phyloP scores from a whole-genome alignment of 2,888 invertebrate species.

The Ferdinandea cuprea region DNA sequence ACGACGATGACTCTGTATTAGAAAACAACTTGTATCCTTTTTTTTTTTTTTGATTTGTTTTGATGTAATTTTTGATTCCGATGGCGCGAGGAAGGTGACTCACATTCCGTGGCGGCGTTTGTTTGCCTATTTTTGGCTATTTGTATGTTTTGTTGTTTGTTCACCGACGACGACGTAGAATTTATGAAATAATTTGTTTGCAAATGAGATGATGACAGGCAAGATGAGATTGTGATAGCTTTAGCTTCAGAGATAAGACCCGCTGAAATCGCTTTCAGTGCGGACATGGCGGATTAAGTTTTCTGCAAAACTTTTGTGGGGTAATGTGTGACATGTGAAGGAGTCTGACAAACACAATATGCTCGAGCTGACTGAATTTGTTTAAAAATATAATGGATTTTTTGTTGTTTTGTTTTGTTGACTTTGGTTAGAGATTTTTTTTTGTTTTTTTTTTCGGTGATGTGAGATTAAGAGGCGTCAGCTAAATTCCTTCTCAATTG shows the following conservation, averaged over 20 bases:
- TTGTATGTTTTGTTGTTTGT: conserved; percentile 20
- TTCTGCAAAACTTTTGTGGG: conserved; percentile 3
- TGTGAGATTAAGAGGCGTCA: too few relatives aligned
- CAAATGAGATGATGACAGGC: conserved; percentile 68
- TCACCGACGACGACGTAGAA: conserved; percentile 35
- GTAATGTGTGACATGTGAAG: too few relatives aligned
- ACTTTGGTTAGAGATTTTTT: too few relatives aligned
- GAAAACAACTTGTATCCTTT: conserved; percentile 29
- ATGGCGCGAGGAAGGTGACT: conserved; percentile 21
- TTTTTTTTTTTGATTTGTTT: conserved; percentile 55
- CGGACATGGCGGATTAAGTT: conserved; percentile 26
- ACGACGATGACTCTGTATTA: too few relatives aligned
- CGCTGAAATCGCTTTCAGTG: conserved; percentile 27
- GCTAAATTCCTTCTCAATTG: too few relatives aligned
- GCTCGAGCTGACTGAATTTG: too few relatives aligned
- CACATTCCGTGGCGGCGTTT: background rate
- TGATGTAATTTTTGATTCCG: conserved; percentile 26
- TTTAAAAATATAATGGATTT: too few relatives aligned
- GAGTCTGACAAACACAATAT: background rate
- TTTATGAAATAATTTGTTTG: conserved; percentile 72
- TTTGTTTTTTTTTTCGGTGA: too few relatives aligned
- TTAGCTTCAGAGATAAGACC: conserved; percentile 35
- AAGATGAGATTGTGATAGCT: conserved; percentile 57
- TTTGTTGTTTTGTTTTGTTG: too few relatives aligned
- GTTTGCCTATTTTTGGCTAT: conserved; percentile 19